phyloP scores from a whole-genome alignment of 2,113 vertebrate species.

The Callospermophilus lateralis region DNA sequence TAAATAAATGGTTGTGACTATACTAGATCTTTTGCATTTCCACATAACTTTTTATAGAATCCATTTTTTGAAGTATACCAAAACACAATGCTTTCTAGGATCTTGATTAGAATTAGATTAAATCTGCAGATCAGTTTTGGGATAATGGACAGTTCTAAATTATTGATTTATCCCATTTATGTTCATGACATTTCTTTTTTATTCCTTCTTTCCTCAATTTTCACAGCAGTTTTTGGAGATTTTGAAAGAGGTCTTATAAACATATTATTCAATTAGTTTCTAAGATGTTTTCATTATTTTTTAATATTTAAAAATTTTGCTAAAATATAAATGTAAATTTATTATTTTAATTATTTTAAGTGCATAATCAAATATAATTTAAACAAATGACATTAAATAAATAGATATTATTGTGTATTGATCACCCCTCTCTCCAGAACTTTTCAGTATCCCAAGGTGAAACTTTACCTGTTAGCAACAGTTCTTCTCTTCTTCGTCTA shows the following conservation, averaged over 20 bases:
- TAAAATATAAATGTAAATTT: not conserved
- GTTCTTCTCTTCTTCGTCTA: no score
- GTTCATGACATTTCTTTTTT: not conserved
- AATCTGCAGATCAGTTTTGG: not conserved
- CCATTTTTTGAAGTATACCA: not conserved
- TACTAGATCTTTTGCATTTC: not conserved
- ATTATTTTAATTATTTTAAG: not conserved
- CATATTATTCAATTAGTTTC: not conserved
- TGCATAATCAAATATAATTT: not conserved
- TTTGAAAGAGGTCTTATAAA: not conserved
- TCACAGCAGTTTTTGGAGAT: not conserved
- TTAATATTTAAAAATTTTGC: not conserved
- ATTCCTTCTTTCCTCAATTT: not conserved
- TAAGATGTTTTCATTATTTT: not conserved
- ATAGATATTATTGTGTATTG: not conserved
- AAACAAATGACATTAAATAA: no score
- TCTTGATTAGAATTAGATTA: constrained; percentile 6
- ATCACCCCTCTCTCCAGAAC: not conserved
- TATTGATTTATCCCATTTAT: not conserved
- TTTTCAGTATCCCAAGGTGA: not conserved
- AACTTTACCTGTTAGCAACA: no score
- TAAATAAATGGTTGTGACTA: not conserved
- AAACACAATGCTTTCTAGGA: not conserved
- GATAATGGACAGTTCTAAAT: not conserved
- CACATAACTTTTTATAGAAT: not conserved